phyloP scores from a whole-genome alignment of 1,140 invertebrate genomes.

The Cyclina sinensis region DNA sequence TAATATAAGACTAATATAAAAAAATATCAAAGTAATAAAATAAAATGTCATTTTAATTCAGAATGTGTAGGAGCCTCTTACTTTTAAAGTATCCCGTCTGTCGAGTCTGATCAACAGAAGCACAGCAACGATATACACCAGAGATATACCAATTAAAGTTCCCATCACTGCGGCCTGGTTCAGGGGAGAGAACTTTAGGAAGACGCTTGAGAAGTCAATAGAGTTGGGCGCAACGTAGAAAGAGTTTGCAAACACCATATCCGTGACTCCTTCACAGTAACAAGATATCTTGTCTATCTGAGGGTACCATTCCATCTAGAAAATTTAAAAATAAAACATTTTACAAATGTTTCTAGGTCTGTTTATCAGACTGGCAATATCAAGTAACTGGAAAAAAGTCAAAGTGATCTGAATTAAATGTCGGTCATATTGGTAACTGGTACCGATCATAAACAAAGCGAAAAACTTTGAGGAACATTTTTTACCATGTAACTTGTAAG shows the following conservation, averaged over 20 bases:
- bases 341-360: too few species aligned
- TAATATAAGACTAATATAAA: too few species aligned
- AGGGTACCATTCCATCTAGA: conserved; percentile 38
- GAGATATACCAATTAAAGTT: conserved; percentile 86
- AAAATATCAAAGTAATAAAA: too few species aligned
- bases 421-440: too few species aligned
- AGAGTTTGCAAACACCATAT: conserved; percentile 66
- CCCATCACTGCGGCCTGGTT: conserved; percentile 79
- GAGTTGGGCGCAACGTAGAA: conserved; percentile 88
- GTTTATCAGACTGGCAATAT: too few species aligned
- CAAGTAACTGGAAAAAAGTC: too few species aligned
- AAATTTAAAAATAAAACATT: neutral
- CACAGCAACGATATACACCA: conserved; percentile 85
- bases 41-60: too few species aligned
- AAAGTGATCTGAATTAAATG: too few species aligned
- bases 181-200: conserved; percentile 80
- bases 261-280: conserved; percentile 15
- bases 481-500: too few species aligned
- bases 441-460: too few species aligned
- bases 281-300: conserved; percentile 13
- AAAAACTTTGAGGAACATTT: too few species aligned
- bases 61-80: too few species aligned
- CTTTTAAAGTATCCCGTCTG: conserved; percentile 79
- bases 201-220: conserved; percentile 88
- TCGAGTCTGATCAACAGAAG: conserved; percentile 86